Evolutionary conservation across 2,113 vertebrate species (phyloP).

Genomic region (Mesoclemmys tuberculata): DNA sequence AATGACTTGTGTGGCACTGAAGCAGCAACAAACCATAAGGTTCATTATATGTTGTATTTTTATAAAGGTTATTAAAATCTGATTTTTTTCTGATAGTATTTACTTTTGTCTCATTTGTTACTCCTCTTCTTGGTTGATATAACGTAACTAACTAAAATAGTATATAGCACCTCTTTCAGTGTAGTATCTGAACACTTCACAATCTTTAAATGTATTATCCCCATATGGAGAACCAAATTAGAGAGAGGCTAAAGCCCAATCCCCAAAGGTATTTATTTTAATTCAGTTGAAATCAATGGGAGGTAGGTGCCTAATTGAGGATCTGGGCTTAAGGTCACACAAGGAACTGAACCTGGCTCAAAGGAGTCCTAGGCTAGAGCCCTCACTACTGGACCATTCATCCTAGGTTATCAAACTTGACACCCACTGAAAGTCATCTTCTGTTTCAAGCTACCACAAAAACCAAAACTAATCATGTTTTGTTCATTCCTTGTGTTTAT

Average conservation of each 20-base stretch:
- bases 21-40: neutral
- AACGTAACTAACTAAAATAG: neutral
- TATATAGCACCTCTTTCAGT: neutral
- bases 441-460: neutral
- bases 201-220: neutral
- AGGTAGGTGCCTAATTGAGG: neutral
- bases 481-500: too few species aligned
- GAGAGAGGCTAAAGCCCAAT: neutral
- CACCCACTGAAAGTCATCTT: neutral
- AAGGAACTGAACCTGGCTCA: neutral
- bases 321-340: neutral
- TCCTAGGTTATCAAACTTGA: neutral
- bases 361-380: neutral
- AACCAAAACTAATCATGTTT: too few species aligned
- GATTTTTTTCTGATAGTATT: neutral
- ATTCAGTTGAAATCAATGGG: too few species aligned
- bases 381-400: neutral
- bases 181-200: neutral
- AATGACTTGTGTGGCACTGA: neutral
- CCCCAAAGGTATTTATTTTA: too few species aligned
- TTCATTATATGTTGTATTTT: constrained; percentile 30
- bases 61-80: constrained; percentile 48
- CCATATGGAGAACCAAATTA: neutral
- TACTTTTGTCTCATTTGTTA: neutral
- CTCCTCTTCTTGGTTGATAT: neutral